Base-by-base conservation (phyloP, 2,888 invertebrate genomes). In the Meandrusa payeni region DNA sequence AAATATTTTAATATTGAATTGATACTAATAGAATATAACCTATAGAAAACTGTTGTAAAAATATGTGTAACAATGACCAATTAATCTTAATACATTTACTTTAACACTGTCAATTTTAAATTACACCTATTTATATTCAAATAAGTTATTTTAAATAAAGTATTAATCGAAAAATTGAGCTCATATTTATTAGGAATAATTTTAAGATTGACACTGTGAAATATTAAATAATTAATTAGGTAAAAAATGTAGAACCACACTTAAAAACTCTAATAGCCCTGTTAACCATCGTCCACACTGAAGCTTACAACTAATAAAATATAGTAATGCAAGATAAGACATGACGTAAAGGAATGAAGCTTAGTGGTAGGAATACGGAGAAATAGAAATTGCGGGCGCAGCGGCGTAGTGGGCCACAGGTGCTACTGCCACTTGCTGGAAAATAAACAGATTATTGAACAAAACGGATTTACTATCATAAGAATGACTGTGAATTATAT, bases 321-420 rank as follows among this genome's bases (percentile, higher is more conserved):
- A 5, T 29, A 36, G 15, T 22, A 15, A 26, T n/a, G 26, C 15
- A 9, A 3, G 9, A 19, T 9, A 28, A 33, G 27, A 17, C 20
- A 20, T 9, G 22, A 26, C 20, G 5, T 20, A 7, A 10, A 23
- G 9, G 2, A 19, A 23, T 10, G 1, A 22, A 15, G 11, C 9
- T 55, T 51, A 66, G 27, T 65, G 61, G 17, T 58, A 52, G n/a
- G 57, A 62, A 41, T 83, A 80, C 34, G 66, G 64, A 26, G 86
- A 79, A 26, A 81, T 64, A 17, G 76, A 71, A 51, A 79, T 57
- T 29, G 81, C 68, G 1, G 74, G 72, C 33, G 69, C 75, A 12
- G 67, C 67, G 1, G 77, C 88, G 50, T 86, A 86, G 43, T 81
- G 76, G 17, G 80, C 66, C 19, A 83, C 63, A 24, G 83, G 88